Evolutionary conservation across 2,888 invertebrate genomes (phyloP).

Genomic region (Carcina quercana): DNA sequence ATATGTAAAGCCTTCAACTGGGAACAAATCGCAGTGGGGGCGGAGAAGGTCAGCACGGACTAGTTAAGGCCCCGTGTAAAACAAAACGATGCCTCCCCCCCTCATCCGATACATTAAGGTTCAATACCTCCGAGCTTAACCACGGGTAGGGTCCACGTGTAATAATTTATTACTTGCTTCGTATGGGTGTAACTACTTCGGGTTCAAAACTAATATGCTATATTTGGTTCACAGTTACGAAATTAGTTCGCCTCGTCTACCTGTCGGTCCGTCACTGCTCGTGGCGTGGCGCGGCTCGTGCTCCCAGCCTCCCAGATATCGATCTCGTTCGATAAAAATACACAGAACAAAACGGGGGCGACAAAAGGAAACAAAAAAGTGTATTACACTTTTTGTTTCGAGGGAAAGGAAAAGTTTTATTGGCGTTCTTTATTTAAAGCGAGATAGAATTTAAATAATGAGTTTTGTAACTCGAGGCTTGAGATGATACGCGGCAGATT

Average conservation of each 20-base stretch:
- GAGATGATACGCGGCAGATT: too few relatives aligned
- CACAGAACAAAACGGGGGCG: background rate
- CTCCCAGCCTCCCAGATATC: background rate
- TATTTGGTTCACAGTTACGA: background rate
- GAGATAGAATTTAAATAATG: conserved; percentile 21
- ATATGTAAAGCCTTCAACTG: too few relatives aligned
- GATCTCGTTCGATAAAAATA: background rate
- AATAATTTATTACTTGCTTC: conserved; percentile 58
- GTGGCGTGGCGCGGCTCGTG: too few relatives aligned
- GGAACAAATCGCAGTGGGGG: conserved; percentile 16
- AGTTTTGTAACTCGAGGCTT: conserved; percentile 9
- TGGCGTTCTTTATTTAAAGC: conserved; percentile 16
- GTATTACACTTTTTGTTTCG: conserved; percentile 6
- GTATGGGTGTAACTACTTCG: conserved; percentile 14
- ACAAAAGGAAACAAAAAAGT: background rate
- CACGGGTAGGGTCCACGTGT: conserved; percentile 53
- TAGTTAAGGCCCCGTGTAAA: conserved; percentile 46
- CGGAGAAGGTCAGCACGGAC: conserved; percentile 22
- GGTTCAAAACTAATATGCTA: conserved; percentile 6
- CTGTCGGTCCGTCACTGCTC: background rate
- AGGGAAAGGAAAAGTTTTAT: conserved; percentile 17
- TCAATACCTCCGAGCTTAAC: conserved; percentile 50
- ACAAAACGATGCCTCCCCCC: conserved; percentile 33
- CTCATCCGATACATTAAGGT: conserved; percentile 50
- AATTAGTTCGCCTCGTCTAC: background rate